phyloP scores from a whole-genome alignment of 2,797 vertebrate species.

The Craterocephalus amniculus region DNA sequence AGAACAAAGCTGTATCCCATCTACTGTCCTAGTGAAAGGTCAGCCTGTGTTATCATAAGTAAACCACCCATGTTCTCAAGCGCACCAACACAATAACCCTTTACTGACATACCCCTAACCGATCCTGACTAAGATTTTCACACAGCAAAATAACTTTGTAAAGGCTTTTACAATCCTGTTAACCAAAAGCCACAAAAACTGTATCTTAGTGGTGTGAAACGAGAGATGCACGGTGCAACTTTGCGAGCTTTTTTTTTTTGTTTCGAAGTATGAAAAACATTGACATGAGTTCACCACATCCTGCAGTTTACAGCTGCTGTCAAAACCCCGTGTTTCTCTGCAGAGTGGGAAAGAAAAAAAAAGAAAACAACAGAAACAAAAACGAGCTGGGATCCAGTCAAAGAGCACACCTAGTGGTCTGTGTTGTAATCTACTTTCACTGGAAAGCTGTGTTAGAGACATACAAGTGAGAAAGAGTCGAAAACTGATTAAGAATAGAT shows the following conservation, averaged over 20 bases:
- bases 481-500: background rate
- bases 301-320: conserved; percentile 66
- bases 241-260: conserved; percentile 20
- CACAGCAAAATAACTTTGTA: conserved; percentile 20
- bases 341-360: background rate
- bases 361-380: background rate
- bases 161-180: background rate
- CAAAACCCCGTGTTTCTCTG: conserved; percentile 31
- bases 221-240: conserved; percentile 50
- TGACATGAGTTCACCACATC: conserved; percentile 75
- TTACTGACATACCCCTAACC: conserved; percentile 5
- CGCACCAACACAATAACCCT: conserved; percentile 40
- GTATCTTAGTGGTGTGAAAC: conserved; percentile 20
- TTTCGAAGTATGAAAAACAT: conserved; percentile 48
- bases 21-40: conserved; percentile 36
- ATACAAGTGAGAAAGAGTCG: background rate
- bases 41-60: conserved; percentile 50
- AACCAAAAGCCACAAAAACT: conserved; percentile 48
- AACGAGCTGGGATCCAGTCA: conserved; percentile 17
- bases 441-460: conserved; percentile 3
- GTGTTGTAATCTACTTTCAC: conserved; percentile 14
- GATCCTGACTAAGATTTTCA: background rate
- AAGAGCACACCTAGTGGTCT: conserved; percentile 58
- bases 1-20: conserved; percentile 48
- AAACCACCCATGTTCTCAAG: conserved; percentile 46